A percentile compares a stretch with the other conserved stretches of the same genome.
Conservation (phyloP, 2,888 invertebrate species). For the Synergus japonicus region DNA sequence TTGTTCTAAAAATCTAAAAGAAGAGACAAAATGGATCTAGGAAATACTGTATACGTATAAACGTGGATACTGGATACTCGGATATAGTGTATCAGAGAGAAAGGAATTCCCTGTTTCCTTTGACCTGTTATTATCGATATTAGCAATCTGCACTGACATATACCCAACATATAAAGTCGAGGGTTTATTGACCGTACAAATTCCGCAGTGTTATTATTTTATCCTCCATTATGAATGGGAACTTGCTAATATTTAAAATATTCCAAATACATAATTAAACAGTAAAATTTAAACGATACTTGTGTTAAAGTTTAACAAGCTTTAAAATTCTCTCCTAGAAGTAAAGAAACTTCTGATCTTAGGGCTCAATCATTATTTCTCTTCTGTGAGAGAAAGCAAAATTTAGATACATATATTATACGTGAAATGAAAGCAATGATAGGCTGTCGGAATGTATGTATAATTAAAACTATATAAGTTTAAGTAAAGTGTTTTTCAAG, state of each 20-base stretch:
- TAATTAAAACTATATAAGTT: slow-evolving; percentile 7
- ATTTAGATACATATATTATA: too few relatives aligned
- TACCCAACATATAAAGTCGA: neutral
- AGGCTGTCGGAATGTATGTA: slow-evolving; percentile 6
- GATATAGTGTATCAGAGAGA: neutral
- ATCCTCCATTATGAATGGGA: too few relatives aligned
- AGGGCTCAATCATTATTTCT: neutral
- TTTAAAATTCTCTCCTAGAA: neutral
- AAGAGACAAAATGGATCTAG: neutral
- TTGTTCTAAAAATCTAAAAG: neutral
- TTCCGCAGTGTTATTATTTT: neutral
- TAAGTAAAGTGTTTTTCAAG: neutral
- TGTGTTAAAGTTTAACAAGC: neutral
- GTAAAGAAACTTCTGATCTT: neutral
- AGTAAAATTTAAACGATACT: neutral
- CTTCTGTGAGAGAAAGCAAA: slow-evolving; percentile 15
- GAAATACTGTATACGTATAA: neutral
- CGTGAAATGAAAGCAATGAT: slow-evolving; percentile 7
- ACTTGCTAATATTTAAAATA: neutral
- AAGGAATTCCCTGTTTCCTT: neutral
- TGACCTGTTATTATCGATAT: slow-evolving; percentile 7
- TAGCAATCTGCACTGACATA: slow-evolving; percentile 4
- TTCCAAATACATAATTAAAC: neutral
- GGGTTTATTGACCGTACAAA: neutral
- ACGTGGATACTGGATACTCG: neutral